Conservation (phyloP, 92 coral and sea anemone species). For the Heteractis magnifica region DNA sequence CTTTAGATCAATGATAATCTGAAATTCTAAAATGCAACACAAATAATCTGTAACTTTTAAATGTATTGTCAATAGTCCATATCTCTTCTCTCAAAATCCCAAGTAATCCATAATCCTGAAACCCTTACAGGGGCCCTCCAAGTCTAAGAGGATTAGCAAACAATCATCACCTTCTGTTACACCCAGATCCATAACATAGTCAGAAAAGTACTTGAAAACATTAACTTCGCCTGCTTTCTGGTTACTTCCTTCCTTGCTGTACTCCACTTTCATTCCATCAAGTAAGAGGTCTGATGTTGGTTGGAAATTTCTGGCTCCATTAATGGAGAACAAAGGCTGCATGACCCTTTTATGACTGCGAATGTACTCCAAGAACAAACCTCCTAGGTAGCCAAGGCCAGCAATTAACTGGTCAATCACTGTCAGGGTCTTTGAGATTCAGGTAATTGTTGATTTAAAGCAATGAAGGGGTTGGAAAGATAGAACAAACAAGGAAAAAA, state of each 20-base stretch:
- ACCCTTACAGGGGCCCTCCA: too few relatives aligned
- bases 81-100: too few relatives aligned
- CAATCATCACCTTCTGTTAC: not conserved
- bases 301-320: slow-evolving; percentile 42
- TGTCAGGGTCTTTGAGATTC: slow-evolving; percentile 51
- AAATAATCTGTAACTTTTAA: too few relatives aligned
- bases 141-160: too few relatives aligned
- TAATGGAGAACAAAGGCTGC: slow-evolving; percentile 53
- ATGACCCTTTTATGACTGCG: slow-evolving; percentile 35
- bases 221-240: slow-evolving; percentile 52
- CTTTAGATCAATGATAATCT: too few relatives aligned
- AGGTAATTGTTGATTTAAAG: slow-evolving; percentile 27
- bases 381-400: slow-evolving; percentile 52
- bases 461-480: not conserved
- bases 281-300: slow-evolving; percentile 61
- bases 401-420: slow-evolving; percentile 56
- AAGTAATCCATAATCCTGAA: too few relatives aligned
- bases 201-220: slow-evolving; percentile 57
- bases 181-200: slow-evolving; percentile 54
- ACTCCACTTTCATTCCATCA: slow-evolving; percentile 45
- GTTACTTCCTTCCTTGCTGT: slow-evolving; percentile 69
- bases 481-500: not conserved
- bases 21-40: too few relatives aligned
- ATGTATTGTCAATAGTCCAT: too few relatives aligned
- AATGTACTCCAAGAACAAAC: slow-evolving; percentile 46